Percentiles rank a stretch among this genome's conserved stretches.
Conservation (phyloP, 2,888 invertebrate genomes). For the Vanessa cardui region DNA sequence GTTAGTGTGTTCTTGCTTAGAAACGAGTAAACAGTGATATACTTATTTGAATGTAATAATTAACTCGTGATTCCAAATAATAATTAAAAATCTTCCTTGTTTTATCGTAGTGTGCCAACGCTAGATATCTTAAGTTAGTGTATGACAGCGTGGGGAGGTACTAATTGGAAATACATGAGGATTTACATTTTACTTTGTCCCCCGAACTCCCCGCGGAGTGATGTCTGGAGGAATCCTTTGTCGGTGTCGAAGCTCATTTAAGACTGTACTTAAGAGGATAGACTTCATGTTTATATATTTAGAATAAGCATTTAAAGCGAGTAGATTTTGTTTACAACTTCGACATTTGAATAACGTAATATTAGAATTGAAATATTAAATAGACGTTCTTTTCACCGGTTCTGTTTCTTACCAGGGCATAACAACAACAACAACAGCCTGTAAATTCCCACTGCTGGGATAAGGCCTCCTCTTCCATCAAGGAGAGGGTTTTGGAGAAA, state of each 20-base stretch:
- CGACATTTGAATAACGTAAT: neutral
- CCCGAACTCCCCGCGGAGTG: slow-evolving; percentile 56
- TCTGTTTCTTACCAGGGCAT: no score
- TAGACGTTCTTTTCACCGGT: neutral
- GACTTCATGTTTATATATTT: slow-evolving; percentile 16
- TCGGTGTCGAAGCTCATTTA: slow-evolving; percentile 38
- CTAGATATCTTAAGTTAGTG: slow-evolving; percentile 46
- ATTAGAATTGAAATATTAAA: neutral
- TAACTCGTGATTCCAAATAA: neutral
- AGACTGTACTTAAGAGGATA: slow-evolving; percentile 24
- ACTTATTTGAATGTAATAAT: no score
- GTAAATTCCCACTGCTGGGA: no score
- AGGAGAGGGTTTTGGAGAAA: no score
- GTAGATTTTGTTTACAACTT: neutral
- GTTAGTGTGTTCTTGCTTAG: no score
- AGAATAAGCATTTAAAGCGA: slow-evolving; percentile 11
- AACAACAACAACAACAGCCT: no score
- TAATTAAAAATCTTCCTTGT: neutral
- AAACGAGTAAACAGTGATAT: no score
- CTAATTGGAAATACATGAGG: slow-evolving; percentile 80
- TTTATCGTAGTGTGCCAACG: slow-evolving; percentile 13
- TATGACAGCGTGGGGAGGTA: slow-evolving; percentile 44
- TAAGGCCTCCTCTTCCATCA: no score
- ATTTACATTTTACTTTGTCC: slow-evolving; percentile 79
- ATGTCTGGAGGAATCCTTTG: slow-evolving; percentile 48